Conservation (phyloP, 2,888 invertebrate species). For the Buathra laborator region DNA sequence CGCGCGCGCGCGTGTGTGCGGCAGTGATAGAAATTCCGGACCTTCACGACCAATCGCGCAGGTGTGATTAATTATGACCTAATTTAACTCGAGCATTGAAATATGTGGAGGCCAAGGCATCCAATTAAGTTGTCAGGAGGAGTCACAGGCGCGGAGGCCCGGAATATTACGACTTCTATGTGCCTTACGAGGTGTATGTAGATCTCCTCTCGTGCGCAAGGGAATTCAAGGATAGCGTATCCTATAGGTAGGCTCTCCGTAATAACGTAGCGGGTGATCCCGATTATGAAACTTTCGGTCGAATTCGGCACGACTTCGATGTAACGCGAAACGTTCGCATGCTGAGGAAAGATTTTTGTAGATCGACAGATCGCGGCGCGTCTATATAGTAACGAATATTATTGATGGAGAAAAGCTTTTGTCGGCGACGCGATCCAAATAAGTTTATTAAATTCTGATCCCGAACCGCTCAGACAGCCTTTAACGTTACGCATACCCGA, state of each 20-base stretch:
- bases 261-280: not conserved
- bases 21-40: slow-evolving; percentile 39
- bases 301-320: not conserved
- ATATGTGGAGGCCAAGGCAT: slow-evolving; percentile 46
- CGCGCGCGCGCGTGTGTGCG: not conserved
- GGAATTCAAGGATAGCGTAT: slow-evolving; percentile 14
- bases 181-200: not conserved
- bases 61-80: slow-evolving; percentile 62
- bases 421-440: not conserved
- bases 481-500: slow-evolving; percentile 46
- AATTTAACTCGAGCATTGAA: slow-evolving; percentile 54
- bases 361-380: not conserved
- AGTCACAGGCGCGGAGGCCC: slow-evolving; percentile 13
- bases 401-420: not conserved
- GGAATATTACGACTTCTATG: slow-evolving; percentile 15
- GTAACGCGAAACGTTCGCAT: not conserved
- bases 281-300: not conserved
- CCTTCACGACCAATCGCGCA: slow-evolving; percentile 30
- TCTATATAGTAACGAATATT: not conserved
- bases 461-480: slow-evolving; percentile 40
- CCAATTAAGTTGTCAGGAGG: slow-evolving; percentile 60
- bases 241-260: not conserved
- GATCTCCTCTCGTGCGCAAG: not conserved
- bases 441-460: slow-evolving; percentile 29
- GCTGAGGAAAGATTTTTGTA: not conserved